These are phyloP conservation scores for Antitype chi DNA, from an alignment of 2,888 invertebrate genomes.

Conservation along the genomic window DNA sequence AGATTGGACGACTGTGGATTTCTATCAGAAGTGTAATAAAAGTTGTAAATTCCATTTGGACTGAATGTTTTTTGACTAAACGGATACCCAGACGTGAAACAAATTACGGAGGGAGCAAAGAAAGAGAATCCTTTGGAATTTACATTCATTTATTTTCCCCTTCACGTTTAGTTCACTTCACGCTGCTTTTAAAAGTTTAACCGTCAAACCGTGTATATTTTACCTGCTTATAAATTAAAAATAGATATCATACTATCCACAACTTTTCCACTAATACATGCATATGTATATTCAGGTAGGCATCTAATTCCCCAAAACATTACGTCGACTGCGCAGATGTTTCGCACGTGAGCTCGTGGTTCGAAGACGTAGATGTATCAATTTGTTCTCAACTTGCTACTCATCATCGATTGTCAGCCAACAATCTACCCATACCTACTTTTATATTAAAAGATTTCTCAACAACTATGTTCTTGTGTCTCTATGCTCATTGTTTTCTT, in stretches of 20 bases:
- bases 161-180: conserved; percentile 16
- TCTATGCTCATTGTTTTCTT: neutral
- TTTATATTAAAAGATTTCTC: conserved; percentile 26
- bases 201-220: conserved; percentile 8
- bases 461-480: conserved; percentile 26
- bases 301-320: conserved; percentile 42
- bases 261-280: conserved; percentile 33
- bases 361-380: conserved; percentile 31
- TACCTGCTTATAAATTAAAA: conserved; percentile 23
- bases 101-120: conserved; percentile 28
- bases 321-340: conserved; percentile 31
- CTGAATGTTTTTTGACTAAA: conserved; percentile 41
- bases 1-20: conserved; percentile 38
- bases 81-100: conserved; percentile 27
- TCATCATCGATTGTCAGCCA: conserved; percentile 23
- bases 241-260: conserved; percentile 12
- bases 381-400: conserved; percentile 29
- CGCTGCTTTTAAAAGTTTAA: conserved; percentile 14
- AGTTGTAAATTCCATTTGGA: conserved; percentile 34
- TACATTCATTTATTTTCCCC: conserved; percentile 30
- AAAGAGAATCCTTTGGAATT: conserved; percentile 31
- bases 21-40: conserved; percentile 46
- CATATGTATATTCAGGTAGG: conserved; percentile 19
- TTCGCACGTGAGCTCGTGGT: conserved; percentile 28
- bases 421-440: neutral